Evolutionary conservation across 2,888 invertebrate genomes (phyloP), one percentile per base, ranked within the genome.

Genomic region (Agonum fuliginosum): DNA sequence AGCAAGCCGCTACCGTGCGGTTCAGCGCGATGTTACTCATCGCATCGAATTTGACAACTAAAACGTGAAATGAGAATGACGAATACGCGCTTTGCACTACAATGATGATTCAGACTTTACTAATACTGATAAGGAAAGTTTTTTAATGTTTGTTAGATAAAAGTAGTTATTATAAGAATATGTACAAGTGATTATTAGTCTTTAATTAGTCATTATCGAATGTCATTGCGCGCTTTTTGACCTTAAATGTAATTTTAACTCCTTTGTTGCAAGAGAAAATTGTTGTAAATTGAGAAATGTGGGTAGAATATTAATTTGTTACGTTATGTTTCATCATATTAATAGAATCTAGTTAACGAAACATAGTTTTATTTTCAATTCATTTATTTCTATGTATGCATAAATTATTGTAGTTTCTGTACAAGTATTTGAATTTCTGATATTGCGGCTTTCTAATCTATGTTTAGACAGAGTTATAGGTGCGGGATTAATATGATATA

Each of bases 1-100:
- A 83, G 78, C 79, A 81, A 22, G 80, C 78, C 6, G 82, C 79
- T 43, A 83, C 78, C 8, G 82, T 81, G 43, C 82, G 80, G 58
- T 81, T 80, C 34, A 79, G 69, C 43, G 80, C 74, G 6, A 78
- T 77, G 65, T 78, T 80, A 48, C 81, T 79, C 81, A 81, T 81
- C 54, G 17, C 73, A 70, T 20, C 17, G 27, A 65, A 22, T 70
- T 43, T 70, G 73, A 73, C 46, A 48, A 8, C 22, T 22, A 41
- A n/a, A 48, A 51, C 30, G 37, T 19, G 37, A 72, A 34, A 20
- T 74, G 74, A 74, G 54, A 34, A 20, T 74, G 74, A 74, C 65
- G 62, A 37, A 46, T 22, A 20, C 14, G 43, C 12, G 30, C 30
- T 30, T 34, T 22, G 41, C 24, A 46, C 43, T 69, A 22, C 46